Evolutionary conservation across 2,888 invertebrate species (phyloP), one percentile per base, ranked within the genome.

Genomic region (Eulithis testata): DNA sequence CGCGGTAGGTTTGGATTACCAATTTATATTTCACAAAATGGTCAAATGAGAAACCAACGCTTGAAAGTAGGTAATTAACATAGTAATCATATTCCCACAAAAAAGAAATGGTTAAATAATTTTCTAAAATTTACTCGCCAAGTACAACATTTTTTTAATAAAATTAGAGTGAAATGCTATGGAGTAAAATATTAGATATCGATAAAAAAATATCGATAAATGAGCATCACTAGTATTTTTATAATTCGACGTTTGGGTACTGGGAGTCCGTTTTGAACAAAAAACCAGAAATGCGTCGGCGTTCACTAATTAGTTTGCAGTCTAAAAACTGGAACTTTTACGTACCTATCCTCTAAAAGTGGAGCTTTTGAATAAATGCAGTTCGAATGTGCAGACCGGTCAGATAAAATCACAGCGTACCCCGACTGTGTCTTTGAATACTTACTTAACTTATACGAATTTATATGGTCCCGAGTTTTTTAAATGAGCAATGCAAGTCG

Each of bases 21-120:
- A 66, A 72, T 69, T 50, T 70, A 63, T 57, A 60, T 66, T 60
- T 60, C 14, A 63, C 55, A 68, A 70, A 70, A 72, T 60, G 36
- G 56, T 56, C 47, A 57, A 63, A 63, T 44, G 51, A 56, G n/a
- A 59, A 50, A 37, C 52, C 58, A 58, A 36, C 44, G 14, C 49
- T 43, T 11, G 14, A 6, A 6, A 7, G 45, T 37, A 27, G n/a
- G 59, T 64, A 64, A 64, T 64, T 59, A 64, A 11, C 58, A 63
- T 63, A 31, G 12, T 36, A 63, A 59, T 63, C 59, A 58, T 54
- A 54, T 43, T 40, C 45, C 12, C 1, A 49, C 14, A 27, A 50
- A 51, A 50, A 40, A 14, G 8, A 44, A 51, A 31, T n/a, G 3
- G 6, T 50, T 27, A 51, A n/a, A 31, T n/a, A 9, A 6, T 51